Evolutionary conservation across 2,888 invertebrate species (phyloP), one percentile per base, ranked within the genome.

Genomic region (Leptinotarsa juncta): DNA sequence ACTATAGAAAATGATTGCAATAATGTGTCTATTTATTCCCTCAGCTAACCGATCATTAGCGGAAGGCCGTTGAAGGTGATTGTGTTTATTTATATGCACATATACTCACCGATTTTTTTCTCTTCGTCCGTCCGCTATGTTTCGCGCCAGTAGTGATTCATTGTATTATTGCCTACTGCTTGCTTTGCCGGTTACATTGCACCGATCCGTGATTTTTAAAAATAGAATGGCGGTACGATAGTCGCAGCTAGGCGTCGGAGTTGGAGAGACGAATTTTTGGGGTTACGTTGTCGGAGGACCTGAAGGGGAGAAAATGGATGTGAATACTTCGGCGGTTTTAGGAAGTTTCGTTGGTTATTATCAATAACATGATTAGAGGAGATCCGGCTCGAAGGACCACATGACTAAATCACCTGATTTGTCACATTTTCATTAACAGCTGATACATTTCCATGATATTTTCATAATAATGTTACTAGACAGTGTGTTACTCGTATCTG

Each of bases 31-130:
- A 69, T 69, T 57, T 53, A 57, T 20, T 57, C 48, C 49, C 15
- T 23, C 42, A 2, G 15, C 69, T 60, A 69, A 60, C 69, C 69
- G 26, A 69, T 69, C 23, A 69, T 67, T 67, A 67, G 18, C 55
- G 70, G 75, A 75, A 75, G 75, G 75, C 75, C 72, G 75, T 75
- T 66, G 75, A 75, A 75, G 75, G 75, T 75, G 72, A 75, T 72
- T 75, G 70, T 60, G 72, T 72, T 75, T 72, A 75, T 75, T 71
- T 72, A 72, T 72, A 75, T 72, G 66, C 75, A 69, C 49, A 60
- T 15, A 62, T 70, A 26, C 49, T 48, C 51, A 10, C 49, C 20
- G 53, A 65, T 71, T 71, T 70, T 62, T 60, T 70, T 55, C 53
- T n/a, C 23, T 32, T 32, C 32, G 16, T 62, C 62, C 62, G 62